These are phyloP conservation scores for Camponotus vicinus DNA, from an alignment of 1,140 invertebrate genomes.

Conservation along the genomic window DNA sequence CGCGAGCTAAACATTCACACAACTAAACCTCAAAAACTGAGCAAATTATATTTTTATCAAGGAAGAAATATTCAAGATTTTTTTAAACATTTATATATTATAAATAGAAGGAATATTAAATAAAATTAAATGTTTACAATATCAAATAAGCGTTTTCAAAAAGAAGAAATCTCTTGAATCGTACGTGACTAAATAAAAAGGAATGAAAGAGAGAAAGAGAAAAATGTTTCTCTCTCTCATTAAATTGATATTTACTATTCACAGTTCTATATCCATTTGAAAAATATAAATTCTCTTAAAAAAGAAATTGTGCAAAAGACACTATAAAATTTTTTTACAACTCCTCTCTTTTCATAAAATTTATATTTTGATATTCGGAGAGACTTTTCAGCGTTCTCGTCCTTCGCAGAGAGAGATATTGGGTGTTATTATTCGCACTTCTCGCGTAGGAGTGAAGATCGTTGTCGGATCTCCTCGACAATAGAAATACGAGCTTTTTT, in stretches of 20 bases:
- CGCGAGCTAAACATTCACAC: background rate
- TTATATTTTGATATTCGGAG: background rate
- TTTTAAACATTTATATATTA: background rate
- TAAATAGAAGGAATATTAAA: background rate
- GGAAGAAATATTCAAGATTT: background rate
- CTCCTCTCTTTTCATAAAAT: conserved; percentile 1
- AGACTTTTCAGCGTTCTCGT: background rate
- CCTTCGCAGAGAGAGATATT: background rate
- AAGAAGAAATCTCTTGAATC: background rate
- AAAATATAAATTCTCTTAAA: background rate
- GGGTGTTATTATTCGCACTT: background rate
- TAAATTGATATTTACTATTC: background rate
- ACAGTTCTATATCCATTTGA: background rate
- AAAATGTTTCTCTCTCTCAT: no score
- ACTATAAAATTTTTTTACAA: background rate
- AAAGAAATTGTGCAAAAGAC: background rate
- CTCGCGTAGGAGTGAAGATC: background rate
- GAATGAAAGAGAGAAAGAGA: background rate
- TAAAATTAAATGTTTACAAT: background rate
- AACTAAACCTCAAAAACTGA: background rate
- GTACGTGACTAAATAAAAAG: background rate
- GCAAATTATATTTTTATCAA: background rate
- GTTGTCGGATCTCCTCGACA: background rate
- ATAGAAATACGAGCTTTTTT: background rate
- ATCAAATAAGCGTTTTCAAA: background rate